Evolutionary conservation across 2,113 vertebrate genomes (phyloP), one percentile per base, ranked within the genome.

Genomic region (Tylochromis polylepis): DNA sequence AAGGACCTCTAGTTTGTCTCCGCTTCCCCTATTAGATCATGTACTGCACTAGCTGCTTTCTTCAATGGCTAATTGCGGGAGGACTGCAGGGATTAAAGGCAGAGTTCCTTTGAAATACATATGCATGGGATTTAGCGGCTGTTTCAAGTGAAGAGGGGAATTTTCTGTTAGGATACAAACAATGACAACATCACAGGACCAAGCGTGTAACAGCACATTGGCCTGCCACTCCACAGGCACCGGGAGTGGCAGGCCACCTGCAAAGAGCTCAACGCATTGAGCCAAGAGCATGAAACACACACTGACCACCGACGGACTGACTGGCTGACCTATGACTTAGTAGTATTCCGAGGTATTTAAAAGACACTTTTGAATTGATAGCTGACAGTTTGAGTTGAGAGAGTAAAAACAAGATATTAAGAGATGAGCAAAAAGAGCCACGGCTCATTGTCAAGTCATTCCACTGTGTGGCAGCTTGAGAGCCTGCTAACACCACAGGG

Each of bases 271-370:
- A 24, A 84, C 87, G 87, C 83, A 83, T 80, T 83, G 85, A 92
- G 90, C 93, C 81, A 15, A 29, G 88, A 91, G 93, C 92, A 84
- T 87, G 86, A 95, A 94, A 92, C 86, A 38, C 92, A 94, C 93
- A 94, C 91, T 92, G 93, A 85, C 93, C 92, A 46, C 91, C 78
- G 86, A 94, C 93, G 82, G 91, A 95, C 88, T 90, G 90, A 92
- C 90, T 89, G 92, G 86, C 90, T 94, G 95, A 96, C 95, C 94
- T 95, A 92, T 93, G 95, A 92, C 95, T 95, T 93, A 92, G 79
- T 81, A 60, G 88, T 89, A 95, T 95, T 93, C 94, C 84, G 79
- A 92, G 96, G 84, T 91, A 94, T 94, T 95, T 88, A 91, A 92
- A 94, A 93, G 92, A 90, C 90, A 81, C 86, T 91, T 91, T 93